Base-by-base conservation (phyloP, 2,888 invertebrate species). In the Aleiodes leptofemur region DNA sequence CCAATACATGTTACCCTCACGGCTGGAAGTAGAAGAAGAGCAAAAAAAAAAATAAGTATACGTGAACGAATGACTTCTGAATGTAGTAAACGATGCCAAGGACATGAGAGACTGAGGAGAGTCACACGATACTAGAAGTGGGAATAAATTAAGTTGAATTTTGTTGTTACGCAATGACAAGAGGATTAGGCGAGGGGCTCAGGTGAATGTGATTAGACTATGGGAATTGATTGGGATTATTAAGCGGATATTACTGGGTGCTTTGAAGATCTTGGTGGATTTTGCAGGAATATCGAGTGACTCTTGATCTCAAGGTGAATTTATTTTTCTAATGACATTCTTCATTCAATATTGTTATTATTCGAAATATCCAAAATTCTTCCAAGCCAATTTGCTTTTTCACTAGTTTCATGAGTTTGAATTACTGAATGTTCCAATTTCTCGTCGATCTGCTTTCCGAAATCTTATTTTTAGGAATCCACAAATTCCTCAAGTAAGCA, bases 1-100 rank as follows among this genome's bases (percentile, higher is more conserved):
- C 70, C 53, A 8, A 55, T 43, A 51, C 61, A n/a, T 72, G 57
- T 64, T 70, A 48, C 70, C 55, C 61, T 64, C 14, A 69, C 23
- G 23, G 23, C 23, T 43, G 43, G 43, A 43, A 43, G 43, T 43
- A 3, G 43, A 11, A 9, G 43, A 11, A 43, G 43, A 43, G 43
- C 43, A 43, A 43, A 43, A 43, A 34, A 43, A 43, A 43, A 16
- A 48, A 64, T 43, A n/a, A 34, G 64, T 9, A 69, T 51, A 69
- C 72, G 64, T 16, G 55, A 34, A 31, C 9, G n/a, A 43, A n/a
- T 55, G 70, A 53, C 66, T 70, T 34, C 64, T 43, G 55, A 61
- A 50, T 13, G 61, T 43, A 23, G 23, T 56, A 55, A 55, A 64
- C 34, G 43, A 64, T 48, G 48, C 64, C 64, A 48, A 64, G 64